Percentiles rank a stretch among this genome's conserved stretches.
These are phyloP conservation scores for Cotesia chilonis DNA, from an alignment of 1,140 invertebrate species.

Conservation along the genomic window DNA sequence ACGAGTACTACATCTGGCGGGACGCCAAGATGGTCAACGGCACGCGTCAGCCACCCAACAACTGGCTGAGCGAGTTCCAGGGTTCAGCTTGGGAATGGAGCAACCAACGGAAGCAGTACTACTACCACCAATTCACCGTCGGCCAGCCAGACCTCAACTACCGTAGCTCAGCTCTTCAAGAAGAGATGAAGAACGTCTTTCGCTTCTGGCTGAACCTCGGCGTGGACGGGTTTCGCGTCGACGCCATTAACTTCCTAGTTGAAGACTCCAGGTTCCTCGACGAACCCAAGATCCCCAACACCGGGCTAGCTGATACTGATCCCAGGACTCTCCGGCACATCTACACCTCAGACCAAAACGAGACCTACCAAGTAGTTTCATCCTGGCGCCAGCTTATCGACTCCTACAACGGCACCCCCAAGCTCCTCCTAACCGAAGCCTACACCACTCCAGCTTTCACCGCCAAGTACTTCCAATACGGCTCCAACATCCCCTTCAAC, in stretches of 20 bases:
- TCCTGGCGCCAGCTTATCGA: slow-evolving; percentile 51
- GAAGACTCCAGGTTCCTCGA: slow-evolving; percentile 69
- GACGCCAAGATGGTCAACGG: slow-evolving; percentile 63
- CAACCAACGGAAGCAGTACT: slow-evolving; percentile 67
- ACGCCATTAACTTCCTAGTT: slow-evolving; percentile 68
- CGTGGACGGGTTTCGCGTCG: slow-evolving; percentile 76
- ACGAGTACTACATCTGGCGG: slow-evolving; percentile 78
- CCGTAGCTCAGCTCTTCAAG: slow-evolving; percentile 66
- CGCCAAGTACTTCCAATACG: slow-evolving; percentile 73
- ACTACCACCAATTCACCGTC: slow-evolving; percentile 70
- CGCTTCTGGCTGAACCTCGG: slow-evolving; percentile 75
- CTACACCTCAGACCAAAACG: slow-evolving; percentile 54
- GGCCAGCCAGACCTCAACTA: slow-evolving; percentile 78
- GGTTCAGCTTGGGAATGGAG: slow-evolving; percentile 70
- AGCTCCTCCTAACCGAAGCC: slow-evolving; percentile 73
- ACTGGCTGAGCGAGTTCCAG: slow-evolving; percentile 61
- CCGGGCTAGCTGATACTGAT: slow-evolving; percentile 61
- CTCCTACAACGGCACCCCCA: slow-evolving; percentile 42
- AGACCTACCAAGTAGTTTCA: slow-evolving; percentile 56
- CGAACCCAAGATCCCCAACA: slow-evolving; percentile 64
- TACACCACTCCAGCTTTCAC: slow-evolving; percentile 66
- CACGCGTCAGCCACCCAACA: slow-evolving; percentile 49
- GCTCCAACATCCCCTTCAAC: slow-evolving; percentile 70
- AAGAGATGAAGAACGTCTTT: slow-evolving; percentile 70
- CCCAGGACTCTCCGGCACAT: slow-evolving; percentile 53